Evolutionary conservation across 1,140 invertebrate species (phyloP), one percentile per base, ranked within the genome.

Genomic region (Himalopsyche phryganea): DNA sequence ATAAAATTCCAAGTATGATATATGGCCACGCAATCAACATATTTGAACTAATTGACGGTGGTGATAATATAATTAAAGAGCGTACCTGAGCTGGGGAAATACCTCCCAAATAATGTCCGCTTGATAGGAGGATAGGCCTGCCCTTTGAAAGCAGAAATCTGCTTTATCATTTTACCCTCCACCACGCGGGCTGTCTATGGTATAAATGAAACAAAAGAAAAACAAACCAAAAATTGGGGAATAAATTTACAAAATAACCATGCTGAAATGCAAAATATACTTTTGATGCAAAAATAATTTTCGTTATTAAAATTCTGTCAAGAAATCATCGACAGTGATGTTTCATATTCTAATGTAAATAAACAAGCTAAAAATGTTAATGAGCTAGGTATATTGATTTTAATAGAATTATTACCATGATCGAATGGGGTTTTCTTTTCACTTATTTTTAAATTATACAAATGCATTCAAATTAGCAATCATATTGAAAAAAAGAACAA

Each of bases 51-150:
- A n/a, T n/a, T n/a, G n/a, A n/a, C n/a, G n/a, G 9, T 28, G 9
- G 9, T 9, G 9, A 28, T 28, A 28, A 28, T 28, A 28, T 28
- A 59, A 67, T 61, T 48, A 44, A 48, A 57, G 7, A 71, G 80
- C 82, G 81, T 81, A 90, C 89, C 89, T 83, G 88, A 82, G 67
- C 86, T 86, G 65, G 85, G 84, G 78, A 85, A 89, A 80, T 88
- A 91, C 81, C 84, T 85, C 73, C 85, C 80, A 76, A 87, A 84
- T 70, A 82, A 80, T 73, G 85, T 85, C 73, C 88, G 81, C 81
- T 86, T 89, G 71, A 91, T 78, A 51, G 87, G 81, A 66, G 82
- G 81, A 72, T 88, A 83, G 67, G 84, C 81, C 76, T 88, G 85
- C 65, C 83, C 84, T 72, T 82, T 83, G 75, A 78, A 78, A 70